phyloP scores from a whole-genome alignment of 2,113 vertebrate species.

The Pterocles orientalis region DNA sequence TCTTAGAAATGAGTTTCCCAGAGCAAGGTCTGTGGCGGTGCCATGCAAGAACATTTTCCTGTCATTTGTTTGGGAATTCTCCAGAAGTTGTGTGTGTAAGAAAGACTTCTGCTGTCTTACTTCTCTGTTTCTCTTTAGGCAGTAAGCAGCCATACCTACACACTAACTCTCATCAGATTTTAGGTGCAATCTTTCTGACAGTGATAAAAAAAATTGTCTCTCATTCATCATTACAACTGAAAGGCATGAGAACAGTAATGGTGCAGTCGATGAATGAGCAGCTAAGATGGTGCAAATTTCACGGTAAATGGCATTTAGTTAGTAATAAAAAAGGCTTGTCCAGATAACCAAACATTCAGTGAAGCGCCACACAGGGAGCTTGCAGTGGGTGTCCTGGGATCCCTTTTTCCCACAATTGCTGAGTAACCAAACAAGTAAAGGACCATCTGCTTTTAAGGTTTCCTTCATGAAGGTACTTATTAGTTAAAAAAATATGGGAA shows the following conservation, averaged over 20 bases:
- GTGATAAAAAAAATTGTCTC: not conserved
- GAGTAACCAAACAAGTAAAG: not conserved
- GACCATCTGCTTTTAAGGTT: not conserved
- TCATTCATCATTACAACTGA: not conserved
- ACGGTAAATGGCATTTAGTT: not conserved
- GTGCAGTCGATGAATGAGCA: not conserved
- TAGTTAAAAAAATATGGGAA: not conserved
- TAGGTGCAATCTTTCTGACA: not conserved
- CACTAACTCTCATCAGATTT: not conserved
- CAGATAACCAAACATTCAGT: not conserved
- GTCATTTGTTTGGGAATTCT: not conserved
- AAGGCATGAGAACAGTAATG: not conserved
- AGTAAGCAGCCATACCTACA: not conserved
- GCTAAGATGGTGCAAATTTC: not conserved
- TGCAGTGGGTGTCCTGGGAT: not conserved
- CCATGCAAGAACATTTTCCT: not conserved
- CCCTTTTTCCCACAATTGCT: not conserved
- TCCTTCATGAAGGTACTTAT: not conserved
- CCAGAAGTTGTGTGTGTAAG: not conserved
- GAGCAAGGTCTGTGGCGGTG: not conserved
- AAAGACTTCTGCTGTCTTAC: not conserved
- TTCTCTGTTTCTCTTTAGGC: not conserved
- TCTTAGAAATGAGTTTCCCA: not conserved
- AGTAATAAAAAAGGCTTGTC: not conserved
- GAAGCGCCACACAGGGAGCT: not conserved